Evolutionary conservation across 2,888 invertebrate species (phyloP), one percentile per base, ranked within the genome.

Genomic region (Lepidocyrtinus sp.): DNA sequence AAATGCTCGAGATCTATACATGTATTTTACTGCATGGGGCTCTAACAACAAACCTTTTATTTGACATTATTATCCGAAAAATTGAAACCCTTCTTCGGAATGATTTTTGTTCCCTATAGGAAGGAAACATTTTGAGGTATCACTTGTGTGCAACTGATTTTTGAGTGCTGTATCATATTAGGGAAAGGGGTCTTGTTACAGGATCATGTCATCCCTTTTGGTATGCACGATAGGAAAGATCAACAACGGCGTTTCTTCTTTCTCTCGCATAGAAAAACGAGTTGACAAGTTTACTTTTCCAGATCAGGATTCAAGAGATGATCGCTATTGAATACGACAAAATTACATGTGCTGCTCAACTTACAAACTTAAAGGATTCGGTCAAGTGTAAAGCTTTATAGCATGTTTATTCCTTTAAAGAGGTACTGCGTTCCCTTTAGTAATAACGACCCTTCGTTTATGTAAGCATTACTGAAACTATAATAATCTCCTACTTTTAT

Each of bases 11-110:
- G 12, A 36, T 9, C 7, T 63, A 62, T 63, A 79, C 15, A 72
- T 45, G 62, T 26, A 62, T 63, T 62, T 63, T 26, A 63, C 25
- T 68, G 45, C 74, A 69, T 65, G 81, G 82, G 83, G 85, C 82
- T 83, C 83, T 84, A 82, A 83, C 82, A 83, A 84, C 81, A 82
- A 82, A 82, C 81, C 36, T 76, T 84, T 85, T 83, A 83, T 82
- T 72, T 81, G 84, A 78, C 84, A 83, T 85, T 82, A 83, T 85
- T 84, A 84, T 83, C 81, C 81, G 75, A 70, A 77, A 59, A 80
- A 74, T 70, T 67, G 74, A 70, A 75, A 26, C 64, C 75, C 64
- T 71, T 74, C 59, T 15, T 24, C 61, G 59, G 62, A 73, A 73
- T 61, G 17, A 22, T 62, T 64, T 55, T 73, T 73, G 65, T 50